Conservation (phyloP, 2,797 vertebrate species). For the Rhynchotus rufescens region DNA sequence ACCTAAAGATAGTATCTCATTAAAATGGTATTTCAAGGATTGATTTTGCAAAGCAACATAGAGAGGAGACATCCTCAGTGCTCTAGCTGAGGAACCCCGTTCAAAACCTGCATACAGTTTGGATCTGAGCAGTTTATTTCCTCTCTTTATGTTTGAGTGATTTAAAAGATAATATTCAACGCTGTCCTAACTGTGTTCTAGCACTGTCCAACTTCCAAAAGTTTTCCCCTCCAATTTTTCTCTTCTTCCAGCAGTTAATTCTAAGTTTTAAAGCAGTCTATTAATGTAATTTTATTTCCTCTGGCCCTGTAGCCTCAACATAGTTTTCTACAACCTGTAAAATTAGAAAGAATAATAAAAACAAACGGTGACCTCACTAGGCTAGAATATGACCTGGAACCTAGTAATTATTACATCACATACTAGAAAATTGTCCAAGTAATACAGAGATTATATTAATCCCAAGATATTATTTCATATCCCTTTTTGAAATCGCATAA, state of each 20-base stretch:
- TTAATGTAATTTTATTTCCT: neutral
- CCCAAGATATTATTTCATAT: neutral
- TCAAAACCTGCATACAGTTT: neutral
- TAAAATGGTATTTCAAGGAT: neutral
- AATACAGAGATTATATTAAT: slow-evolving; percentile 10
- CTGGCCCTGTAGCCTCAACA: neutral
- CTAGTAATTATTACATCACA: slow-evolving; percentile 19
- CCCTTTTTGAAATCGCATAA: neutral
- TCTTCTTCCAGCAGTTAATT: slow-evolving; percentile 7
- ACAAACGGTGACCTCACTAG: neutral
- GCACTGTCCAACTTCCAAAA: neutral
- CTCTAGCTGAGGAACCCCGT: neutral
- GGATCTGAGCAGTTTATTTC: neutral
- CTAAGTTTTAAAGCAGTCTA: neutral
- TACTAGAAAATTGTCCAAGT: slow-evolving; percentile 6
- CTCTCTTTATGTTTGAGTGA: neutral
- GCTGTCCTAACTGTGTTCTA: neutral
- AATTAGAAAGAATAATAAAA: neutral
- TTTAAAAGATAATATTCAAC: neutral
- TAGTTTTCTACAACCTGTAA: slow-evolving; percentile 1
- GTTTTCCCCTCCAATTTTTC: neutral
- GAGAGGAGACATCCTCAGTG: neutral
- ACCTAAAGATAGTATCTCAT: neutral
- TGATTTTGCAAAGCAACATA: neutral
- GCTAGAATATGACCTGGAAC: slow-evolving; percentile 25